Conservation (phyloP, 2,797 vertebrate genomes). For the Pitangus sulphuratus region DNA sequence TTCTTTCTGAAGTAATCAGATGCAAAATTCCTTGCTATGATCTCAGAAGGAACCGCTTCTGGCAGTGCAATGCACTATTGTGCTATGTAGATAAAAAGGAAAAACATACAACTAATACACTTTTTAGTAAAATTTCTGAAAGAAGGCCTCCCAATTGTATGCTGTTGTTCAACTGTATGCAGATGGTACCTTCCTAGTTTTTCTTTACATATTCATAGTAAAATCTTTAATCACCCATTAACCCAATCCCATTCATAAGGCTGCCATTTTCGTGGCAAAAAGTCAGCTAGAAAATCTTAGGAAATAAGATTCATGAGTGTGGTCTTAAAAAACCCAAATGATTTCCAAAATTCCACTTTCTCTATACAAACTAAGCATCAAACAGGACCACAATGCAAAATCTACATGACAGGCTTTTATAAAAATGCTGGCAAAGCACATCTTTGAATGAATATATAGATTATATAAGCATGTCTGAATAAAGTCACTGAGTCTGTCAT, state of each 20-base stretch:
- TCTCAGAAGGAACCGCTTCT: neutral
- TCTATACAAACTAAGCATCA: neutral
- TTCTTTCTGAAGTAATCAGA: neutral
- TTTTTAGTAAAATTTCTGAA: neutral
- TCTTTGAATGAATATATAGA: neutral
- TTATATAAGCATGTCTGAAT: neutral
- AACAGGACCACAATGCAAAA: neutral
- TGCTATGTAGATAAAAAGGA: neutral
- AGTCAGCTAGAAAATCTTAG: neutral
- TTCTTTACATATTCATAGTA: neutral
- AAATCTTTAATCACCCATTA: neutral
- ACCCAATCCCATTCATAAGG: neutral
- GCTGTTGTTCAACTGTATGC: neutral
- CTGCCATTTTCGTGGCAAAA: neutral
- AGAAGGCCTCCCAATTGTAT: neutral
- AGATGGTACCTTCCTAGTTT: neutral
- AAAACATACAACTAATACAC: neutral
- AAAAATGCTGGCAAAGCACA: neutral
- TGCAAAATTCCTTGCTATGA: neutral
- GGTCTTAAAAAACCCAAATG: rapidly evolving
- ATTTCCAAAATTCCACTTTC: neutral
- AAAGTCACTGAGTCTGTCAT: neutral
- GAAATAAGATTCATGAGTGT: neutral
- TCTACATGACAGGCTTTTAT: neutral
- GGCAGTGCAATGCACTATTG: neutral